These are phyloP conservation scores for Sipha maydis DNA, from an alignment of 2,888 invertebrate species.

Conservation along the genomic window DNA sequence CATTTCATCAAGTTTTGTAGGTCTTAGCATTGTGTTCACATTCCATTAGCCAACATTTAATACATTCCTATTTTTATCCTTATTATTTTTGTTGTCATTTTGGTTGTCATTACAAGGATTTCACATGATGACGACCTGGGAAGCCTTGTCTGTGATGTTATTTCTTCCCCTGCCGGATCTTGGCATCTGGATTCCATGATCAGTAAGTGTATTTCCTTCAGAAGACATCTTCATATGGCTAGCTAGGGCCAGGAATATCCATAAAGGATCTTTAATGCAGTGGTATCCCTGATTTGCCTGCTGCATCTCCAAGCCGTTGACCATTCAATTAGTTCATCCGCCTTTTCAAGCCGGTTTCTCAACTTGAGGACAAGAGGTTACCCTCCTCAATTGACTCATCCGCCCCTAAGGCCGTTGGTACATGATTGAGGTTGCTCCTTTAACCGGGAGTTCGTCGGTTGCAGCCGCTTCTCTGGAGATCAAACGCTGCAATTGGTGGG, in stretches of 20 bases:
- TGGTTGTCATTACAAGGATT: constrained; percentile 44
- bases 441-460: no score
- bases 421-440: no score
- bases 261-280: constrained; percentile 30
- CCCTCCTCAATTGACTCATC: neutral
- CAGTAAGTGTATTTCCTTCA: constrained; percentile 22
- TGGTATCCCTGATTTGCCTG: no score
- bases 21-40: neutral
- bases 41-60: constrained; percentile 19
- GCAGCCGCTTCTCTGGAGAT: no score
- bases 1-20: neutral
- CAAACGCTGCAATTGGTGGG: no score
- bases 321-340: neutral
- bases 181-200: constrained; percentile 52
- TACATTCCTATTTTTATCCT: no score
- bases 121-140: constrained; percentile 46
- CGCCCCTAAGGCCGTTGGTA: neutral
- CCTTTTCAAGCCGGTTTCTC: constrained; percentile 28
- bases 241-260: constrained; percentile 24
- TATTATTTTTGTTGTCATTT: no score
- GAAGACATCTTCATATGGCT: constrained; percentile 10
- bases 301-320: constrained; percentile 34
- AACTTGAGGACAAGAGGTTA: constrained; percentile 12
- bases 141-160: no score
- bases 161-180: constrained; percentile 49